Conservation (phyloP, 2,113 vertebrate genomes). For the Herpailurus yagouaroundi region DNA sequence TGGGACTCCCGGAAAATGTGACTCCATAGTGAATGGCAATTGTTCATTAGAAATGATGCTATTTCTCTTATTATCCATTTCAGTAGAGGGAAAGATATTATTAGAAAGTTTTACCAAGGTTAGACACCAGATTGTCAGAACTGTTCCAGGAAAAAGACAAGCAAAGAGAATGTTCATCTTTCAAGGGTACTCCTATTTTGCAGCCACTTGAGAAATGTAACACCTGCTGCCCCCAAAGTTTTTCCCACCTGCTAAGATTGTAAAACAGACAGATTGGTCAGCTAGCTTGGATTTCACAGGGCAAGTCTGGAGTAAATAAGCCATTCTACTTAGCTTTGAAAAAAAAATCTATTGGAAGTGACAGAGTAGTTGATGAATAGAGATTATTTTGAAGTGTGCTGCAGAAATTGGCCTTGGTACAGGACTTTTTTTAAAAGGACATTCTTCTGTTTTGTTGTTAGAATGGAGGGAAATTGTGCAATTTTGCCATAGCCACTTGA, state of each 20-base stretch:
- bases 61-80: constrained; percentile 34
- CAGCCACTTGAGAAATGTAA: constrained; percentile 37
- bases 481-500: constrained; percentile 53
- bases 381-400: constrained; percentile 68
- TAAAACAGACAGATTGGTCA: constrained; percentile 57
- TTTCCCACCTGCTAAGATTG: constrained; percentile 37
- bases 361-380: constrained; percentile 60
- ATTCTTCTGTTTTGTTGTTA: constrained; percentile 21
- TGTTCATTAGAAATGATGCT: constrained; percentile 15
- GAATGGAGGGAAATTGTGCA: constrained; percentile 12
- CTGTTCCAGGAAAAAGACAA: constrained; percentile 12
- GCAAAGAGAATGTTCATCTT: background rate
- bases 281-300: constrained; percentile 38
- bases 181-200: background rate
- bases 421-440: background rate
- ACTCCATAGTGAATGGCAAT: background rate
- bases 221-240: background rate
- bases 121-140: background rate
- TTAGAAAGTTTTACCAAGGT: background rate
- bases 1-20: background rate
- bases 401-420: constrained; percentile 26
- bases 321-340: constrained; percentile 43
- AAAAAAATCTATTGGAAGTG: constrained; percentile 56
- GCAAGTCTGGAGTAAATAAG: constrained; percentile 59
- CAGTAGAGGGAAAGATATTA: background rate